Conservation (phyloP, 2,888 invertebrate genomes). For the Eristalinus aeneus region DNA sequence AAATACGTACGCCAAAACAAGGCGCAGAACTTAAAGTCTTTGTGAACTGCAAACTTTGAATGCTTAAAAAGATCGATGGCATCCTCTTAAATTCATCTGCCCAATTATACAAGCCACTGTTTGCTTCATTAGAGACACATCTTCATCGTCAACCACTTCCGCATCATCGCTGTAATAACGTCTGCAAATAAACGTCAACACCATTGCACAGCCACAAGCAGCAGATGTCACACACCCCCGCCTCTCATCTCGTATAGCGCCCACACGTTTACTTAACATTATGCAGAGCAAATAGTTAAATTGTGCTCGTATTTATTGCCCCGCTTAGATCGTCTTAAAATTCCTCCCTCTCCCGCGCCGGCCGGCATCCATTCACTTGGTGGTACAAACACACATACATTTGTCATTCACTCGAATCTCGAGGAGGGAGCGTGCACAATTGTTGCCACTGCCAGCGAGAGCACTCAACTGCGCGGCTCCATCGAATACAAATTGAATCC, state of each 20-base stretch:
- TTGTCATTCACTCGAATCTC: slow-evolving; percentile 57
- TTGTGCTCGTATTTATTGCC: neutral
- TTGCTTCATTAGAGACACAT: neutral
- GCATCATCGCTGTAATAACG: neutral
- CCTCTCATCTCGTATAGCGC: neutral
- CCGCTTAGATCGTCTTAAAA: slow-evolving; percentile 1
- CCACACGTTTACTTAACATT: slow-evolving; percentile 36
- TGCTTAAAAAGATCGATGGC: neutral
- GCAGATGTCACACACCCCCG: neutral
- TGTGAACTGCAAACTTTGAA: neutral
- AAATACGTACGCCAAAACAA: neutral
- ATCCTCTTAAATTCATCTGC: neutral
- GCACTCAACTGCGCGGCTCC: slow-evolving; percentile 34
- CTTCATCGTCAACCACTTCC: neutral
- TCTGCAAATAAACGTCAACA: neutral
- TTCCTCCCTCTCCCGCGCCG: neutral
- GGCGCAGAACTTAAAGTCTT: neutral
- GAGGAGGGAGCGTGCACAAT: neutral
- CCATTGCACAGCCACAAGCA: neutral
- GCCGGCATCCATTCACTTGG: neutral
- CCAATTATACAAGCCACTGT: neutral
- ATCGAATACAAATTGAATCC: slow-evolving; percentile 62
- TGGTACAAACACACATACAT: slow-evolving; percentile 3
- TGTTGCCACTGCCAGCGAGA: slow-evolving; percentile 5
- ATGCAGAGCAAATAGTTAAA: slow-evolving; percentile 38